Evolutionary conservation across 2,113 vertebrate genomes (phyloP), one percentile per base, ranked within the genome.

Genomic region (Rhinolophus sinicus): DNA sequence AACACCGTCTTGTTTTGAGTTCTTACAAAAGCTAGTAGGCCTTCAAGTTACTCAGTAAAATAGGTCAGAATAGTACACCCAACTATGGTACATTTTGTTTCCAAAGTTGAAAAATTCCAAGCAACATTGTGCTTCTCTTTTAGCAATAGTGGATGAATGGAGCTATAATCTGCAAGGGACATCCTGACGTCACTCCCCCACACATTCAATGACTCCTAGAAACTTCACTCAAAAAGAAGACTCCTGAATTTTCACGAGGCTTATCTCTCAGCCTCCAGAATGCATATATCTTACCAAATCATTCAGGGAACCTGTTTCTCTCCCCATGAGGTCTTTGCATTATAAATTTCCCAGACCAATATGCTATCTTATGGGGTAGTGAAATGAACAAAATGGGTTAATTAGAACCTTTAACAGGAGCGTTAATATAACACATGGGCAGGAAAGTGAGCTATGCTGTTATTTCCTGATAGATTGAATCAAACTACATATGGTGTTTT

Each of bases 401-500:
- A 96, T 97, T 90, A 83, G 33, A 73, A 78, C 0, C 1, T 92
- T 82, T 77, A 87, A 28, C 40, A 60, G 21, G 38, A 87, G 24
- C 38, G 38, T 78, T 84, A 38, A 78, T 81, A 35, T n/a, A 80
- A 76, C 44, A 44, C 26, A 86, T 13, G 86, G 2, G 30, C 33
- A 95, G 52, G 35, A 54, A 96, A 93, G 88, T 70, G 72, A 93
- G 7, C 8, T 56, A 47, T 35, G 60, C 24, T 81, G 38, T 47
- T 85, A 1, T 69, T 92, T 90, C 16, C 33, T 95, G 8, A 86
- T 69, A 91, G 38, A 91, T 8, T 90, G 44, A 95, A 64, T 92
- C 40, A 94, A 75, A 90, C 65, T 89, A 6, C 15, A 92, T 89
- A 35, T 96, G 82, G 52, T 96, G 58, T 86, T 92, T 95, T 92